A percentile compares a stretch with the other conserved stretches of the same genome.
phyloP scores from a whole-genome alignment of 2,888 invertebrate genomes.

The Poecilobothrus nobilitatus region DNA sequence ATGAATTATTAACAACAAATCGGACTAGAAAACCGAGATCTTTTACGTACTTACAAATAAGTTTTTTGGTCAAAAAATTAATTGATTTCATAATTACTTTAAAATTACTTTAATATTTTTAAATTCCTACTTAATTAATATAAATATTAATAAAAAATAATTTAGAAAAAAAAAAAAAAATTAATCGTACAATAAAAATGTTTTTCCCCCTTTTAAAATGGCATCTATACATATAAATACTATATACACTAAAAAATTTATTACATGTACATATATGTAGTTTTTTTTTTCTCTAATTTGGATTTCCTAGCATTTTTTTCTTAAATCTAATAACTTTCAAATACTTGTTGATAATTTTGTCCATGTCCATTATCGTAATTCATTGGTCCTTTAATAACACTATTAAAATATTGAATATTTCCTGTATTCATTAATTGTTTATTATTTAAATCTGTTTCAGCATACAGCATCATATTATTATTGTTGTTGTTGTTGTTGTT shows the following conservation, averaged over 20 bases:
- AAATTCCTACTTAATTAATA: too few relatives aligned
- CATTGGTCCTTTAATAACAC: neutral
- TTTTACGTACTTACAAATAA: neutral
- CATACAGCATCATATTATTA: constrained; percentile 8
- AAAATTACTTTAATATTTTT: too few relatives aligned
- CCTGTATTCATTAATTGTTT: neutral
- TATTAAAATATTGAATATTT: neutral
- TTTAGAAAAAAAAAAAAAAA: too few relatives aligned
- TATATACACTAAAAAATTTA: neutral
- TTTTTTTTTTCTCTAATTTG: neutral
- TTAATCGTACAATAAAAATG: neutral
- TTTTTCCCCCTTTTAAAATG: too few relatives aligned
- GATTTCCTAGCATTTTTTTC: neutral
- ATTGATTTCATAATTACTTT: too few relatives aligned
- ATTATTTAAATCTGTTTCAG: neutral
- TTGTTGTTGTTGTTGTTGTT: constrained; percentile 21
- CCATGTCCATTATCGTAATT: neutral
- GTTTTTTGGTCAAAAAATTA: too few relatives aligned
- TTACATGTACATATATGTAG: too few relatives aligned
- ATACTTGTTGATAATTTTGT: neutral
- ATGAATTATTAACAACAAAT: neutral
- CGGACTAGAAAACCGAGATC: neutral
- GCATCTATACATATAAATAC: too few relatives aligned
- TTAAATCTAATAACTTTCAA: neutral
- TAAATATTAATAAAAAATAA: too few relatives aligned